Percentiles rank a stretch among this genome's conserved stretches.
Evolutionary conservation across 1,140 invertebrate genomes (phyloP).

Genomic region (Drosophila triauraria): DNA sequence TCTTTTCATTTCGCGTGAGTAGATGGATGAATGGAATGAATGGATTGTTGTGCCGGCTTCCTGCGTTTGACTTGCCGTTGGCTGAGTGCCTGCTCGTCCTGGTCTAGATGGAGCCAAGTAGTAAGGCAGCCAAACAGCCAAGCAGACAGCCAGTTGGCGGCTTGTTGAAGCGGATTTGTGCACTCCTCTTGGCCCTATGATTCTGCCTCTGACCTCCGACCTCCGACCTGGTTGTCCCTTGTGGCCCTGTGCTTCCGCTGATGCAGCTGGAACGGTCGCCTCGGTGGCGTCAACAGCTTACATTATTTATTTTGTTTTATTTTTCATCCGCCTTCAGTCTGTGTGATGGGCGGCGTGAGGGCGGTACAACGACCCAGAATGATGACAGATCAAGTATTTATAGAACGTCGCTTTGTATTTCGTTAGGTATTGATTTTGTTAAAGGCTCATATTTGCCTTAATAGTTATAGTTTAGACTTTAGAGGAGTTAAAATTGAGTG

Average conservation of each 20-base stretch:
- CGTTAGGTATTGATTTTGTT: slow-evolving; percentile 34
- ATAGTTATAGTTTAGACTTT: slow-evolving; percentile 19
- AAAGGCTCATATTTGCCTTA: slow-evolving; percentile 7
- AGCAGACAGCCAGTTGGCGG: slow-evolving; percentile 28
- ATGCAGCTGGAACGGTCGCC: slow-evolving; percentile 37
- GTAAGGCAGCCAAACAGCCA: slow-evolving; percentile 10
- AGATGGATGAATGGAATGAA: slow-evolving; percentile 49
- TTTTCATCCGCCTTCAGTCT: slow-evolving; percentile 32
- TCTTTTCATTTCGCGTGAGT: slow-evolving; percentile 58
- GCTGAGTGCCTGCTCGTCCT: slow-evolving; percentile 39
- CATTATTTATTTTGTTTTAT: slow-evolving; percentile 60
- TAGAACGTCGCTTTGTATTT: slow-evolving; percentile 34
- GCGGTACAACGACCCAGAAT: slow-evolving; percentile 32
- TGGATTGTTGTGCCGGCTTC: slow-evolving; percentile 45
- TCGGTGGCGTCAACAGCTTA: slow-evolving; percentile 47
- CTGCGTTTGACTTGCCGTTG: slow-evolving; percentile 26
- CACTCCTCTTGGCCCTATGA: slow-evolving; percentile 35
- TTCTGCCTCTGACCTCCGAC: slow-evolving; percentile 8
- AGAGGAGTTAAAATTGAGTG: not conserved
- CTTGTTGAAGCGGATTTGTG: slow-evolving; percentile 53
- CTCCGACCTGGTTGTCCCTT: slow-evolving; percentile 1
- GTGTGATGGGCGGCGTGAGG: not conserved
- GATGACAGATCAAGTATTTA: slow-evolving; percentile 55
- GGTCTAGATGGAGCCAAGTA: slow-evolving; percentile 28
- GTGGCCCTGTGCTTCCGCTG: slow-evolving; percentile 1